Evolutionary conservation across 2,797 vertebrate genomes (phyloP).

Genomic region (Pelodytes ibericus): DNA sequence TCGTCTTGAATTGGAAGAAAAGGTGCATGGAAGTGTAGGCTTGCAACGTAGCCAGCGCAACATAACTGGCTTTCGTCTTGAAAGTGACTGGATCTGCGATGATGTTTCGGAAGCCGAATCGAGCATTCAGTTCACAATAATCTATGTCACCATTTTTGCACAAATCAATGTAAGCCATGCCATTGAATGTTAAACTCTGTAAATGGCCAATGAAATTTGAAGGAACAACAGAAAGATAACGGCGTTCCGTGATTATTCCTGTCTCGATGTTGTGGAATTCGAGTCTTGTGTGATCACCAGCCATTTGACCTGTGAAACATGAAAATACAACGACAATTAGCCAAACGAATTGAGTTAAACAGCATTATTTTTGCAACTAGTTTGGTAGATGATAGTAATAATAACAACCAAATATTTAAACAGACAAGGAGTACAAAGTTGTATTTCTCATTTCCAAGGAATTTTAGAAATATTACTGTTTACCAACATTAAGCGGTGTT

Average conservation of each 20-base stretch:
- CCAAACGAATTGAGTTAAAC: no score
- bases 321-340: slow-evolving; percentile 60
- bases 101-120: slow-evolving; percentile 97
- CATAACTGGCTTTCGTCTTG: slow-evolving; percentile 95
- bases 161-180: slow-evolving; percentile 98
- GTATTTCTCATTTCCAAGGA: no score
- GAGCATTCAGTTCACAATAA: slow-evolving; percentile 96
- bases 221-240: slow-evolving; percentile 87
- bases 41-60: slow-evolving; percentile 91
- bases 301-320: slow-evolving; percentile 89
- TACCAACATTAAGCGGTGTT: no score
- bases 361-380: no score
- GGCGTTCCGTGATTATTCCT: slow-evolving; percentile 95
- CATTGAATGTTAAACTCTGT: slow-evolving; percentile 95
- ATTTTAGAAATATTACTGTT: no score
- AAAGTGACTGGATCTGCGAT: slow-evolving; percentile 97
- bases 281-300: slow-evolving; percentile 94
- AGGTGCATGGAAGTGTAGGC: slow-evolving; percentile 99
- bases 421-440: no score
- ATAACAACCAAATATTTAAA: no score
- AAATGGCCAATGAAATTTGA: slow-evolving; percentile 98
- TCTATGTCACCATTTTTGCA: slow-evolving; percentile 98
- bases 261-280: slow-evolving; percentile 99
- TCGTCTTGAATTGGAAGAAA: slow-evolving; percentile 99
- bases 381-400: no score